Conservation (phyloP, 2,797 vertebrate genomes). For the Labroides dimidiatus region DNA sequence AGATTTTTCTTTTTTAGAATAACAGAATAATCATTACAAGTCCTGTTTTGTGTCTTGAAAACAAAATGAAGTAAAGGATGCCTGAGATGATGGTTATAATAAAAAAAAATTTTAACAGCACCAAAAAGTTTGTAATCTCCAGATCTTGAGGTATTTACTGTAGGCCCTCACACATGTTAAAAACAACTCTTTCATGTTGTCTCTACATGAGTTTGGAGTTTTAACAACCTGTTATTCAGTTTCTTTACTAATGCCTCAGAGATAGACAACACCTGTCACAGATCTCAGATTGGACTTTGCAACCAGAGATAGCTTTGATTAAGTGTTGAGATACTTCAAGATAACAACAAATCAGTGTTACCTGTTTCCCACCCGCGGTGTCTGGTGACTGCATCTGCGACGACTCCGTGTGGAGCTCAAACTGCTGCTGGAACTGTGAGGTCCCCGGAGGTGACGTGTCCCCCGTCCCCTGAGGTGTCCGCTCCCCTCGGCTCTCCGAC, state of each 20-base stretch:
- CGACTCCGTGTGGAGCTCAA: slow-evolving; percentile 67
- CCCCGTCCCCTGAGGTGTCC: slow-evolving; percentile 62
- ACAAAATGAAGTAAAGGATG: background rate
- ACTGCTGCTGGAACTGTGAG: slow-evolving; percentile 77
- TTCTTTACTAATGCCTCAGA: too few relatives aligned
- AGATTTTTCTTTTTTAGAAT: background rate
- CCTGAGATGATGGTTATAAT: background rate
- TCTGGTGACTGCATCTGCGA: slow-evolving; percentile 79
- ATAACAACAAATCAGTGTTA: slow-evolving; percentile 23
- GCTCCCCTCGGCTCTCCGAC: slow-evolving; percentile 83
- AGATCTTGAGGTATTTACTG: too few relatives aligned
- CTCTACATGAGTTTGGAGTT: too few relatives aligned
- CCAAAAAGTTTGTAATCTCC: too few relatives aligned
- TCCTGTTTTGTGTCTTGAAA: background rate
- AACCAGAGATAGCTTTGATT: too few relatives aligned
- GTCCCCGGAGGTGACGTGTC: slow-evolving; percentile 88
- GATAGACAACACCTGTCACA: too few relatives aligned
- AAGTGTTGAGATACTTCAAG: too few relatives aligned
- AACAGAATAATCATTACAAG: background rate
- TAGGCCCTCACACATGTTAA: too few relatives aligned
- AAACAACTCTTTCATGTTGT: too few relatives aligned
- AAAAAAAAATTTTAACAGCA: too few relatives aligned
- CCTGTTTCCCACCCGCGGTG: slow-evolving; percentile 77
- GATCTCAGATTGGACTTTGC: too few relatives aligned
- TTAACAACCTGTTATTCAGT: too few relatives aligned